Percentiles rank a stretch among this genome's conserved stretches.
Conservation (phyloP, 2,797 vertebrate genomes). For the Phalloptychus januarius region DNA sequence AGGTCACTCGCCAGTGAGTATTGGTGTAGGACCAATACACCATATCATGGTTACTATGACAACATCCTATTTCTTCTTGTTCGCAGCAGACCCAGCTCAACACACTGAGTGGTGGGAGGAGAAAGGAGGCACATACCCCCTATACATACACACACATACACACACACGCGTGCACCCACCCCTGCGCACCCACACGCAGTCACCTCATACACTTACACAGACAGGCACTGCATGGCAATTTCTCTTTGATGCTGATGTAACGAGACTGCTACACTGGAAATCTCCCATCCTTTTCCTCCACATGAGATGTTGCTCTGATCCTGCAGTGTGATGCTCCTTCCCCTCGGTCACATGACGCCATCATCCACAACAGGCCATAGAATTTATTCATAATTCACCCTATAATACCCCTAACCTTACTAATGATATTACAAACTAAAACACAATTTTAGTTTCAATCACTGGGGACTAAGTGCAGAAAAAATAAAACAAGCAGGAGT, state of each 20-base stretch:
- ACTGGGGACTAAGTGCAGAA: neutral
- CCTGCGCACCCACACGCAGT: neutral
- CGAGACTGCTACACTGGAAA: conserved; percentile 66
- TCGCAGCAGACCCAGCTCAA: conserved; percentile 41
- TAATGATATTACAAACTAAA: conserved; percentile 32
- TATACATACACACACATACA: conserved; percentile 13
- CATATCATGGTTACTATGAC: conserved; percentile 71
- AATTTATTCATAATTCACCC: conserved; percentile 66
- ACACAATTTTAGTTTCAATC: conserved; percentile 14
- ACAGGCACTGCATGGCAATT: conserved; percentile 49
- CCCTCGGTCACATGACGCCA: conserved; percentile 57
- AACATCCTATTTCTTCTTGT: conserved; percentile 66
- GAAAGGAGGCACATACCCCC: conserved; percentile 11
- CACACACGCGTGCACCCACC: neutral
- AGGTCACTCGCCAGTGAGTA: conserved; percentile 40
- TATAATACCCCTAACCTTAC: conserved; percentile 29
- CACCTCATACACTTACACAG: conserved; percentile 32
- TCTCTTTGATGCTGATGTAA: conserved; percentile 69
- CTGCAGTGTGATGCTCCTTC: conserved; percentile 36
- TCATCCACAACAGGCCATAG: conserved; percentile 46
- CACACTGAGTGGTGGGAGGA: conserved; percentile 37
- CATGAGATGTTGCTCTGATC: conserved; percentile 40
- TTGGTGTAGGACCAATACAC: conserved; percentile 52
- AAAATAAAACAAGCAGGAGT: conserved; percentile 18
- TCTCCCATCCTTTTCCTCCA: conserved; percentile 38